phyloP scores from a whole-genome alignment of 2,113 vertebrate genomes.

The Glareola pratincola region DNA sequence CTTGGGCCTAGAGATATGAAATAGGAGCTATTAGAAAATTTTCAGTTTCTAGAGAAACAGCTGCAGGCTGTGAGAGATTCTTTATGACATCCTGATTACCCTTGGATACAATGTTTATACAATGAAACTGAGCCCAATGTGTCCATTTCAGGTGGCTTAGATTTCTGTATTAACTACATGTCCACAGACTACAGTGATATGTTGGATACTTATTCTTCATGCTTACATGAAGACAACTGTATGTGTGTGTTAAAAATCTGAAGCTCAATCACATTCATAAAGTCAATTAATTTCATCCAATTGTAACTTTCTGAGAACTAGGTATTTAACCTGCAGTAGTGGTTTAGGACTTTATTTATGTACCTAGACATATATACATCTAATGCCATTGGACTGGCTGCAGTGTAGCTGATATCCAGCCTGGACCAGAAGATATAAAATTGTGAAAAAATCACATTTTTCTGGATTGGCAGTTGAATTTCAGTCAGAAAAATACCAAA shows the following conservation, averaged over 20 bases:
- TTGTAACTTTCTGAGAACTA: neutral
- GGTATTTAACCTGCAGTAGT: neutral
- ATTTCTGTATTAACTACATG: neutral
- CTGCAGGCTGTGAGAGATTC: neutral
- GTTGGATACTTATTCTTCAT: neutral
- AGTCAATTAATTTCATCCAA: neutral
- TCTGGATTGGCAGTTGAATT: neutral
- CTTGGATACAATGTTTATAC: neutral
- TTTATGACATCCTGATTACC: neutral
- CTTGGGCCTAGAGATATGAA: neutral
- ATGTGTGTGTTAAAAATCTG: neutral
- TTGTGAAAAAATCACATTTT: neutral
- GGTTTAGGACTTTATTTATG: neutral
- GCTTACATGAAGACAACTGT: neutral
- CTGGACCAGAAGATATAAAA: neutral
- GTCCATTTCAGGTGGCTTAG: neutral
- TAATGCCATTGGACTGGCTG: accelerated
- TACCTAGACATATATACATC: neutral
- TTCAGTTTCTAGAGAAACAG: neutral
- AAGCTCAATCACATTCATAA: neutral
- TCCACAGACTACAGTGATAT: neutral
- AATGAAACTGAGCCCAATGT: neutral
- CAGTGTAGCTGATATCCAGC: neutral
- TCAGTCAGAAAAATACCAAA: neutral
- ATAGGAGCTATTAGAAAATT: neutral